Evolutionary conservation across 2,797 vertebrate species (phyloP), one percentile per base, ranked within the genome.

Genomic region (Coluber constrictor): DNA sequence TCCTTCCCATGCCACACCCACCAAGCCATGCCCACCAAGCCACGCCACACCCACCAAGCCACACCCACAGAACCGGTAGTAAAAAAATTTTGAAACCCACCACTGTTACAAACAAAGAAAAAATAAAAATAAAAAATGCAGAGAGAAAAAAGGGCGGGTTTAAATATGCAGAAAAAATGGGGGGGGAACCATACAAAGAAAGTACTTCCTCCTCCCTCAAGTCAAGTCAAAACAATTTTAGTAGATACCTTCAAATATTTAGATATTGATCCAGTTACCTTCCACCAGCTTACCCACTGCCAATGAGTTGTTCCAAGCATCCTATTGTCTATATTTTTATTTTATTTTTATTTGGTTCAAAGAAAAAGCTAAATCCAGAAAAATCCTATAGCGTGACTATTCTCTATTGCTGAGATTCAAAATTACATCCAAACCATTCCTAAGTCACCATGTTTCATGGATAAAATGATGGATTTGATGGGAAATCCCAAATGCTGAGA

Each of bases 391-490:
- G 13, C 0, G 2, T 18, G 66, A 37, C 15, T 74, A 18, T 32
- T 32, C 15, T 18, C n/a, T 15, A 37, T 90, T 89, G 94, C 95
- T 79, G 61, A 94, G 74, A 54, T 54, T 29, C 86, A 25, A 91
- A 90, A 93, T 90, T 91, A 91, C 60, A 92, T 93, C 95, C 94
- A 95, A 86, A 92, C 91, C 92, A 89, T 0, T 0, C 92, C 94
- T 94, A 95, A 96, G 94, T 74, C 91, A 94, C 95, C 90, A 37
- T 94, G 95, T 96, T 96, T 93, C 94, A 95, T 96, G 95, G 96
- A 95, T 94, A 94, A 96, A 96, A 96, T 93, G 95, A 96, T 96
- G 95, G 90, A 95, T 96, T 96, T 95, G 92, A 90, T 94, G 94
- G 95, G 93, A 12, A 7, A 60, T 74, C 96, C 95, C 95, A 96